Percentiles rank a stretch among this genome's conserved stretches.
These are phyloP conservation scores for Micromys minutus DNA, from an alignment of 2,113 vertebrate genomes.

Conservation along the genomic window DNA sequence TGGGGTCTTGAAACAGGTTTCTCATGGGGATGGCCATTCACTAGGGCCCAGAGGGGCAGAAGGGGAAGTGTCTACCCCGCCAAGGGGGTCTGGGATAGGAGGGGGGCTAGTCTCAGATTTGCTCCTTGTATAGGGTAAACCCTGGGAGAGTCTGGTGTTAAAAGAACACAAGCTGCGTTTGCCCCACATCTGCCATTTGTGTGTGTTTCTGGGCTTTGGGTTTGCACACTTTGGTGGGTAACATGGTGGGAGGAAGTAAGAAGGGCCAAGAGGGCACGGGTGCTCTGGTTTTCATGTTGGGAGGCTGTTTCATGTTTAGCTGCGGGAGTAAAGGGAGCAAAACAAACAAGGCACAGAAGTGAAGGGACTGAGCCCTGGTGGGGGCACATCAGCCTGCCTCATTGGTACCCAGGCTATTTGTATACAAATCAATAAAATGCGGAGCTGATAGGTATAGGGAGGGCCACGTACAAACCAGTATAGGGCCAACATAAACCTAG, in stretches of 20 bases:
- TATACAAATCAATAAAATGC: fast-evolving
- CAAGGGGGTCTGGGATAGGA: background rate
- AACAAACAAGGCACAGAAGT: background rate
- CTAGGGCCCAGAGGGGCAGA: background rate
- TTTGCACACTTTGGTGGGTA: background rate
- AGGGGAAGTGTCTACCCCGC: background rate
- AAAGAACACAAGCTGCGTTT: background rate
- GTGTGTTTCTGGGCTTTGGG: background rate
- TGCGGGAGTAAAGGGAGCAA: background rate
- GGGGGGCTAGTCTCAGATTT: background rate
- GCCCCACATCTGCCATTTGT: background rate
- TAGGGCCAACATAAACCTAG: fast-evolving
- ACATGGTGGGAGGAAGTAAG: too few relatives aligned
- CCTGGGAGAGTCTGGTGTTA: background rate
- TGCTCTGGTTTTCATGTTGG: background rate
- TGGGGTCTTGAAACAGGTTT: slow-evolving; percentile 64
- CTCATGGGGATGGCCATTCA: slow-evolving; percentile 64
- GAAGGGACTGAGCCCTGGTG: fast-evolving
- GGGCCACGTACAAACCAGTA: fast-evolving
- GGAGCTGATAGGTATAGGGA: fast-evolving
- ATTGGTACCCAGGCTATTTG: fast-evolving
- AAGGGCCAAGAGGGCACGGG: background rate
- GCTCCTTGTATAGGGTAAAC: background rate
- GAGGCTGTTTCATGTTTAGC: background rate
- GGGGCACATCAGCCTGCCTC: fast-evolving